Percentiles rank a stretch among this genome's conserved stretches.
phyloP scores from a whole-genome alignment of 2,113 vertebrate genomes.

The Malaclemys terrapin region DNA sequence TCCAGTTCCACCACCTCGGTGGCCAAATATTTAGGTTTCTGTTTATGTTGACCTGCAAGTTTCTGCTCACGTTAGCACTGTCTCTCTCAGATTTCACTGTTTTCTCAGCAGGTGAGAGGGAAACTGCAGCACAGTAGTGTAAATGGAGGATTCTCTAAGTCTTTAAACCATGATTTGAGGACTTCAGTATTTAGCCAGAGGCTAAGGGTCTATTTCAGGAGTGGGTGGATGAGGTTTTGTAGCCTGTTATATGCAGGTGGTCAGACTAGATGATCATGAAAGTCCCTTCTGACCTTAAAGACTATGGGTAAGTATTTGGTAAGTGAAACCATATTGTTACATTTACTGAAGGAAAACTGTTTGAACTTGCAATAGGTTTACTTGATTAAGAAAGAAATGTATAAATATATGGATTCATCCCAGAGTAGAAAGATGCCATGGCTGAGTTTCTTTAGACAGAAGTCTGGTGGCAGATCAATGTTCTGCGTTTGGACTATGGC shows the following conservation, averaged over 20 bases:
- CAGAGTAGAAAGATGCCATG: background rate
- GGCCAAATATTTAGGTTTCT: background rate
- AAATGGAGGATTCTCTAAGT: background rate
- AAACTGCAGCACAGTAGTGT: background rate
- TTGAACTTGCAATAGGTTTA: background rate
- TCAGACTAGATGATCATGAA: background rate
- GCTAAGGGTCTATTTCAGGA: background rate
- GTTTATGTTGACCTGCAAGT: background rate
- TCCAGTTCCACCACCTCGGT: background rate
- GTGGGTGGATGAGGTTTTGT: background rate
- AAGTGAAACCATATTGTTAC: fast-evolving
- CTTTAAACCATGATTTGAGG: background rate
- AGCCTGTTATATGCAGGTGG: background rate
- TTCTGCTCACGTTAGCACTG: background rate
- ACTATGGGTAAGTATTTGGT: background rate
- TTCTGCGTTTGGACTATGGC: background rate
- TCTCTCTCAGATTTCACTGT: background rate
- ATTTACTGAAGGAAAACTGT: background rate
- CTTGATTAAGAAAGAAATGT: background rate
- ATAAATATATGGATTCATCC: background rate
- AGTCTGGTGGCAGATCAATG: background rate
- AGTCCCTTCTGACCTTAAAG: background rate
- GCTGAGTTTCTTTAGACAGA: background rate
- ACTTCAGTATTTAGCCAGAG: background rate
- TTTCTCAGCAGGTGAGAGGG: background rate